Evolutionary conservation across 2,113 vertebrate species (phyloP).

Genomic region (Pampusana beccarii): DNA sequence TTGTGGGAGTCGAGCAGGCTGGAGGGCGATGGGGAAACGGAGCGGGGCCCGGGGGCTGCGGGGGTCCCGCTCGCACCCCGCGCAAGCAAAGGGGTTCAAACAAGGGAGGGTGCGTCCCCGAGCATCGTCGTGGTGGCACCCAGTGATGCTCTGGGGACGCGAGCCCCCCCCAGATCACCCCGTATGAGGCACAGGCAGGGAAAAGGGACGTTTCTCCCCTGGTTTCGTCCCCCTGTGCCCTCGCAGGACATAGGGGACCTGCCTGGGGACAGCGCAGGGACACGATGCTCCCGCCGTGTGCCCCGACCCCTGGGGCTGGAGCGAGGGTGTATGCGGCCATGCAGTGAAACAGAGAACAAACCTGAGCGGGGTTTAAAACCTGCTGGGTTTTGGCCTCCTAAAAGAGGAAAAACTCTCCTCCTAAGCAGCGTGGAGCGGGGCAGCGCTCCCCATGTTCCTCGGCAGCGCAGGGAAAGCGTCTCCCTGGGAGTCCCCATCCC

Average conservation of each 20-base stretch:
- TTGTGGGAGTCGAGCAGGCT: not conserved
- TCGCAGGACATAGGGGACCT: fast-evolving
- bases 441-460: not conserved
- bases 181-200: fast-evolving
- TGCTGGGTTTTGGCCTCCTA: not conserved
- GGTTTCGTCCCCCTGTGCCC: too few species aligned
- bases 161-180: fast-evolving
- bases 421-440: fast-evolving
- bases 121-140: fast-evolving
- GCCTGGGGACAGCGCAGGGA: not conserved
- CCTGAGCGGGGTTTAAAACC: not conserved
- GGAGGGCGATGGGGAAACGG: not conserved
- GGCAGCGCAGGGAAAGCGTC: too few species aligned
- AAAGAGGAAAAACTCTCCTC: not conserved
- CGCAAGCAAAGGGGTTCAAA: fast-evolving
- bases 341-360: not conserved
- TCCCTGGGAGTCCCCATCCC: not conserved
- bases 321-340: fast-evolving
- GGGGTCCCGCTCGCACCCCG: fast-evolving
- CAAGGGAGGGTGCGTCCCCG: fast-evolving
- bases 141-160: not conserved
- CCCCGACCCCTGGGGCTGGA: not conserved
- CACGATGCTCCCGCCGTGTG: not conserved
- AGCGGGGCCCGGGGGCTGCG: not conserved
- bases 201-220: not conserved